Conservation (phyloP, 2,113 vertebrate genomes). For the Myrmophylax atrothorax region DNA sequence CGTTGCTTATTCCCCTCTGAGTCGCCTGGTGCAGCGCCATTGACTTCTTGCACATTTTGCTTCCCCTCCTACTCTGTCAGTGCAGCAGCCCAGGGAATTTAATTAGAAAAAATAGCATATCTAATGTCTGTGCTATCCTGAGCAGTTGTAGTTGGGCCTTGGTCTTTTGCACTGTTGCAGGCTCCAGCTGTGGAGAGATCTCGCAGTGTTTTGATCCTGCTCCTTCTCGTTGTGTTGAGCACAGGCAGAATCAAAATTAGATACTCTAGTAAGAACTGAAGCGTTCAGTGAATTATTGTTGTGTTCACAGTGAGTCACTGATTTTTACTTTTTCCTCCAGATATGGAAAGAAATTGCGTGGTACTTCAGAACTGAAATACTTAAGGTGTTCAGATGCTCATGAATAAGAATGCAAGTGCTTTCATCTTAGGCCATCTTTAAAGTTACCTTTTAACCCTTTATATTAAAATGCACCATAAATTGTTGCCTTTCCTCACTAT, state of each 20-base stretch:
- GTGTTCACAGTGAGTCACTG: slow-evolving; percentile 20
- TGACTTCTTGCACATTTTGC: slow-evolving; percentile 27
- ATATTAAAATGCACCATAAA: neutral
- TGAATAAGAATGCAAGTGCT: neutral
- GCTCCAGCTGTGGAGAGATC: slow-evolving; percentile 48
- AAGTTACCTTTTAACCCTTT: slow-evolving; percentile 38
- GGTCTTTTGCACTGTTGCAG: slow-evolving; percentile 33
- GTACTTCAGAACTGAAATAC: neutral
- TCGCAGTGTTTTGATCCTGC: slow-evolving; percentile 54
- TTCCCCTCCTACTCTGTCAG: slow-evolving; percentile 38
- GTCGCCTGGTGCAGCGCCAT: slow-evolving; percentile 33
- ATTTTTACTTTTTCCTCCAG: neutral
- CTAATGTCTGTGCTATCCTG: neutral
- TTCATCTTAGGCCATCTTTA: neutral
- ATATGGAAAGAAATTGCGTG: neutral
- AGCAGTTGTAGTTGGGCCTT: slow-evolving; percentile 28
- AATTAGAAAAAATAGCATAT: slow-evolving; percentile 63
- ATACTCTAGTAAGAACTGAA: neutral
- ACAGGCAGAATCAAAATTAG: slow-evolving; percentile 70
- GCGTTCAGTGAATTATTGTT: slow-evolving; percentile 30
- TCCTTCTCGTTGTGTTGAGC: slow-evolving; percentile 56
- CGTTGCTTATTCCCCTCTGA: slow-evolving; percentile 36
- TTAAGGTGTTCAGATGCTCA: neutral
- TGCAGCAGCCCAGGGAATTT: slow-evolving; percentile 47
- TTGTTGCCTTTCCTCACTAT: neutral